Conservation (phyloP, 2,113 vertebrate species). For the Caracal caracal region DNA sequence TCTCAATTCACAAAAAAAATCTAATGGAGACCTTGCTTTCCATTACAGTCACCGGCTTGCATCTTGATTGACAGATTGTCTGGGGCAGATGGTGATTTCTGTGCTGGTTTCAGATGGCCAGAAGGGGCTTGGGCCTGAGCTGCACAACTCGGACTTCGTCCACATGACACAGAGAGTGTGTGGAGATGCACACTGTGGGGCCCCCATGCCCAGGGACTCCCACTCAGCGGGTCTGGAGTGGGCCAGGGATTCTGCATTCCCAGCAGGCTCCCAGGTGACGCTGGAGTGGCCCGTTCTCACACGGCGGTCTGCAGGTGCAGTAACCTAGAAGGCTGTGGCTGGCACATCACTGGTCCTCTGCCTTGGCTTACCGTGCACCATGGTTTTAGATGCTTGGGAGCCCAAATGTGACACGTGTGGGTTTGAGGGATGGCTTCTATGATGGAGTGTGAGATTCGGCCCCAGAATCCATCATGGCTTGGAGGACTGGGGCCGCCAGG, state of each 20-base stretch:
- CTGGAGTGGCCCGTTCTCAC: too few relatives aligned
- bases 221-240: background rate
- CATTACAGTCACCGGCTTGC: background rate
- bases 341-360: accelerated
- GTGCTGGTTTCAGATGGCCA: background rate
- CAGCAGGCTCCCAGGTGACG: accelerated
- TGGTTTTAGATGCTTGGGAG: background rate
- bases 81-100: accelerated
- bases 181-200: accelerated
- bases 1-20: background rate
- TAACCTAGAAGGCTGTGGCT: background rate
- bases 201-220: background rate
- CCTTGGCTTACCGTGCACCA: accelerated
- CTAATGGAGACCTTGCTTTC: background rate
- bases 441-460: accelerated
- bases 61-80: background rate
- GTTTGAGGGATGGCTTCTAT: background rate
- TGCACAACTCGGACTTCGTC: background rate
- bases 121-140: too few relatives aligned
- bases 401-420: accelerated
- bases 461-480: background rate
- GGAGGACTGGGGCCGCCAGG: background rate
- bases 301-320: accelerated
- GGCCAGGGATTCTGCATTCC: background rate
- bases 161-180: accelerated